A percentile compares a stretch with the other conserved stretches of the same genome.
phyloP scores from a whole-genome alignment of 23 tunicate species.

The Trididemnum clinides region DNA sequence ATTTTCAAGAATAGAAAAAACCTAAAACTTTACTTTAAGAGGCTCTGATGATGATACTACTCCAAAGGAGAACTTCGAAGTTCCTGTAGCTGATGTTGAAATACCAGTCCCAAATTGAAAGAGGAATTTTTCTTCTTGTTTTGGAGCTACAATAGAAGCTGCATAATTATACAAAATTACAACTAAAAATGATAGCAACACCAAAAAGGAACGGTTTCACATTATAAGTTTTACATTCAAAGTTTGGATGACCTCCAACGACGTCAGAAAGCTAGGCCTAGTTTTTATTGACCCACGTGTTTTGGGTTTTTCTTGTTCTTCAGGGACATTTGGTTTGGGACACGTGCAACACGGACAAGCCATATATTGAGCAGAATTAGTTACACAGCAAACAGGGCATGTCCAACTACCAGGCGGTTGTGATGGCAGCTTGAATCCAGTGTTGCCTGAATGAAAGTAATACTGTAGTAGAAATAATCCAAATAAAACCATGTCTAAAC shows the following conservation, averaged over 20 bases:
- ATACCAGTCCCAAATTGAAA: conserved; percentile 5
- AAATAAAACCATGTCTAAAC: too few relatives aligned
- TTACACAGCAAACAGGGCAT: conserved; percentile 58
- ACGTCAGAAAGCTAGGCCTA: too few relatives aligned
- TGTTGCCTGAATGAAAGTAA: too few relatives aligned
- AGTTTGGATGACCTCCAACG: too few relatives aligned
- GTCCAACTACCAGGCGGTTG: conserved; percentile 64
- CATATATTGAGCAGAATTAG: neutral
- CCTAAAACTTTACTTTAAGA: neutral
- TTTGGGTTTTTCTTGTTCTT: neutral
- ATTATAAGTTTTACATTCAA: too few relatives aligned
- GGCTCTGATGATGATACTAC: neutral
- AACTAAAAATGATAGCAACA: too few relatives aligned
- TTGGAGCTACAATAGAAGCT: neutral
- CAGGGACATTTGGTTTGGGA: conserved; percentile 50
- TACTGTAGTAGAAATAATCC: too few relatives aligned
- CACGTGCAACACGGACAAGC: conserved; percentile 63
- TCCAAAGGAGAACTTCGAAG: conserved; percentile 1
- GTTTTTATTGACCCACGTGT: neutral
- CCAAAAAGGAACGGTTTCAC: too few relatives aligned
- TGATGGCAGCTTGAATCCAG: conserved; percentile 25
- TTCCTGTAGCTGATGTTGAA: neutral
- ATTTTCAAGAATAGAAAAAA: neutral
- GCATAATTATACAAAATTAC: too few relatives aligned
- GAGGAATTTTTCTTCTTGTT: neutral